Percentiles rank a stretch among this genome's conserved stretches.
Evolutionary conservation across 2,888 invertebrate species (phyloP).

Genomic region (Perdita meconis): DNA sequence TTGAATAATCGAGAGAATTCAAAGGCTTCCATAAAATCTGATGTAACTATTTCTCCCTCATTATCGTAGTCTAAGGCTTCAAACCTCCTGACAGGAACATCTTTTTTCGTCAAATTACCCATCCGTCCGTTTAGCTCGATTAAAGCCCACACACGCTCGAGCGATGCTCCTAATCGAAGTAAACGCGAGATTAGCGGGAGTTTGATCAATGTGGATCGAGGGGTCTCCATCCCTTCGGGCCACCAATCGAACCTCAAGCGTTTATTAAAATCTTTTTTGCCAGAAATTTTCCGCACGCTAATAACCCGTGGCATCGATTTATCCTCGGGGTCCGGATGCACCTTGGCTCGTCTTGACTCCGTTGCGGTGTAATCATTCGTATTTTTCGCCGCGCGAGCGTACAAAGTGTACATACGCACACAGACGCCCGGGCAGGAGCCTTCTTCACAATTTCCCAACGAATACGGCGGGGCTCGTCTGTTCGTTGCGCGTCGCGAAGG

Average conservation of each 20-base stretch:
- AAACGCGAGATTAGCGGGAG: background rate
- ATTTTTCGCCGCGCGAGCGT: slow-evolving; percentile 36
- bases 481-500: background rate
- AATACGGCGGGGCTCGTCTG: background rate
- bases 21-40: too few relatives aligned
- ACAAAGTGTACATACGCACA: slow-evolving; percentile 25
- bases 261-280: slow-evolving; percentile 11
- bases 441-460: slow-evolving; percentile 18
- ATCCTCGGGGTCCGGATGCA: slow-evolving; percentile 27
- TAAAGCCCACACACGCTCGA: too few relatives aligned
- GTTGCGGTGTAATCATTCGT: slow-evolving; percentile 37
- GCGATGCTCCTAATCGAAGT: slow-evolving; percentile 2
- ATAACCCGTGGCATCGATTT: slow-evolving; percentile 5
- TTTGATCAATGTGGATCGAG: background rate
- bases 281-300: slow-evolving; percentile 22
- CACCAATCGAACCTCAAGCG: slow-evolving; percentile 12
- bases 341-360: slow-evolving; percentile 11
- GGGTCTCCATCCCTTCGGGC: background rate
- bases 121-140: background rate
- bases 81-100: background rate
- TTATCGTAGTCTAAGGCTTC: too few relatives aligned
- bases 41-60: too few relatives aligned
- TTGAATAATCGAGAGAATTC: too few relatives aligned
- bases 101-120: background rate
- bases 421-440: too few relatives aligned